A percentile compares a stretch with the other conserved stretches of the same genome.
These are phyloP conservation scores for Phoebastria nigripes DNA, from an alignment of 2,797 vertebrate genomes.

Conservation along the genomic window DNA sequence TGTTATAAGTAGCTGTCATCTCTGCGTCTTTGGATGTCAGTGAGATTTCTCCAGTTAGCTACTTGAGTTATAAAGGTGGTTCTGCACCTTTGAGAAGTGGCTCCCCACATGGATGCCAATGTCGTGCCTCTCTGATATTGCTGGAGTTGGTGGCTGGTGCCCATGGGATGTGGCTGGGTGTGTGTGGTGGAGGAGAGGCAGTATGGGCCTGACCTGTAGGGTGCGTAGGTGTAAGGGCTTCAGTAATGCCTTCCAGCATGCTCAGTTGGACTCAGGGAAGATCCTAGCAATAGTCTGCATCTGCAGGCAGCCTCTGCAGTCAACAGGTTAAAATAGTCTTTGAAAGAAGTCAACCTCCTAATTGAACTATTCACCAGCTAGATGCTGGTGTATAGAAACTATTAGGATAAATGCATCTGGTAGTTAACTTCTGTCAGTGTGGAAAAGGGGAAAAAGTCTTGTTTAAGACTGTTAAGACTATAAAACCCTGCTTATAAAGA, in stretches of 20 bases:
- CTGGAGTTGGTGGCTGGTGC: background rate
- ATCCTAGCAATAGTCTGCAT: background rate
- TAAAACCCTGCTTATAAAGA: background rate
- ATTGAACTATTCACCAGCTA: background rate
- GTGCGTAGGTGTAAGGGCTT: background rate
- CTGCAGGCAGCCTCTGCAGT: background rate
- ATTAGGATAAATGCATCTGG: background rate
- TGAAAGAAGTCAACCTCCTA: background rate
- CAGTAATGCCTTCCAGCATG: background rate
- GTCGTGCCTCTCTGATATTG: background rate
- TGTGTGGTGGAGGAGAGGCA: background rate
- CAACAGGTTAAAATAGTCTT: background rate
- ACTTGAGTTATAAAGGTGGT: background rate
- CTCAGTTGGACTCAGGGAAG: background rate
- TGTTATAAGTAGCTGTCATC: background rate
- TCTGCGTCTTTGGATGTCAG: background rate
- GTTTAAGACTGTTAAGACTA: background rate
- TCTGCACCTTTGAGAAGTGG: background rate
- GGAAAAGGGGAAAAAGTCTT: background rate
- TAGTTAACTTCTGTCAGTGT: background rate
- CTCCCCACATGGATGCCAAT: background rate
- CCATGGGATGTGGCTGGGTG: fast-evolving
- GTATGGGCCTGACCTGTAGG: background rate
- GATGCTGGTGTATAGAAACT: background rate
- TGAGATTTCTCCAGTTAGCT: background rate